Conservation (phyloP, 2,888 invertebrate species). For the Drosophila cracens region DNA sequence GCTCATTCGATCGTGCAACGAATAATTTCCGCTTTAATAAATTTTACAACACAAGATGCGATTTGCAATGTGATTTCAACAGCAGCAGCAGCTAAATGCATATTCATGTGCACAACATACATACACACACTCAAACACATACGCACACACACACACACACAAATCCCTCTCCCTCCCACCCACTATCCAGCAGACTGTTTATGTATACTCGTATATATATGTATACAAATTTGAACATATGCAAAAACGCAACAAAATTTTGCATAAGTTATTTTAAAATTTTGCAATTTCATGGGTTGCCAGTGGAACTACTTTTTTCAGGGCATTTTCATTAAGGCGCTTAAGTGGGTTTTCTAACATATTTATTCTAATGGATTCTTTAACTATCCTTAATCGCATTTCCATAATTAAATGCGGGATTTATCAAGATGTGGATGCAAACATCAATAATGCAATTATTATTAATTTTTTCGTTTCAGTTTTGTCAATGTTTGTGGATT, state of each 20-base stretch:
- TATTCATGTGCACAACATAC: constrained; percentile 14
- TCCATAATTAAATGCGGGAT: not conserved
- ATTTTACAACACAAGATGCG: constrained; percentile 74
- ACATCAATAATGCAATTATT: not conserved
- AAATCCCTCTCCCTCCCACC: not conserved
- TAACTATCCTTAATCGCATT: not conserved
- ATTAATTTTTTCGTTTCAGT: not conserved
- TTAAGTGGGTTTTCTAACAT: rapidly evolving
- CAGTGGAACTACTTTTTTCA: not conserved
- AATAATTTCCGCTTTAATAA: constrained; percentile 82
- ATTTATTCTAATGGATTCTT: not conserved
- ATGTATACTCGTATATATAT: not conserved
- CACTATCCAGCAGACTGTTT: not conserved
- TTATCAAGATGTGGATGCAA: not conserved
- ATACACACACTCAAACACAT: not conserved
- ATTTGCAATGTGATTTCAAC: constrained; percentile 67
- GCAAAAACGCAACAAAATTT: constrained; percentile 21
- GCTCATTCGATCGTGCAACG: constrained; percentile 79
- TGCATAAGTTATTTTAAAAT: constrained; percentile 31
- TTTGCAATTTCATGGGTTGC: not conserved
- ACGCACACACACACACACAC: not conserved
- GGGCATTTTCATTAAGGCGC: not conserved
- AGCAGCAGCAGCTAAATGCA: constrained; percentile 17
- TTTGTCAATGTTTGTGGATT: not conserved
- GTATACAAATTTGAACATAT: constrained; percentile 3